Percentiles rank a stretch among this genome's conserved stretches.
These are phyloP conservation scores for Trichomycterus rosablanca DNA, from an alignment of 2,113 vertebrate genomes.

Conservation along the genomic window DNA sequence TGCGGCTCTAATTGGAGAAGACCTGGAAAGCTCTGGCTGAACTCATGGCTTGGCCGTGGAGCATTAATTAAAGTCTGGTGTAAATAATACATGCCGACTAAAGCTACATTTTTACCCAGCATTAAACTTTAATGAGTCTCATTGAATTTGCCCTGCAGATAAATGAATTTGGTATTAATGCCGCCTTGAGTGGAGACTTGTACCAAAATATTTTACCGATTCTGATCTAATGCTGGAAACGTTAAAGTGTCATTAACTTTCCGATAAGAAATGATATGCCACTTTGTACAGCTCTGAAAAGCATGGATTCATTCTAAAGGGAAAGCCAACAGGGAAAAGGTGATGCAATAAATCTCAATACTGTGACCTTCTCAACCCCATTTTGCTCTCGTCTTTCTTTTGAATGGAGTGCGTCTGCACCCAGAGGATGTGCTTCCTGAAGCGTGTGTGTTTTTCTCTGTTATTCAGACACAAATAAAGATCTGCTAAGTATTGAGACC, in stretches of 20 bases:
- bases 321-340: too few species aligned
- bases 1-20: constrained; percentile 58
- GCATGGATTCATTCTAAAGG: too few species aligned
- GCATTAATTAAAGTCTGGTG: constrained; percentile 61
- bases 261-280: constrained; percentile 3
- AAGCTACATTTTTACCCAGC: constrained; percentile 57
- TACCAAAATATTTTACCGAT: constrained; percentile 24
- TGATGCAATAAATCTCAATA: too few species aligned
- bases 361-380: too few species aligned
- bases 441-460: too few species aligned
- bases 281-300: too few species aligned
- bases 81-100: constrained; percentile 67
- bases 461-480: too few species aligned
- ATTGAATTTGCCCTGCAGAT: constrained; percentile 35
- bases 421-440: too few species aligned
- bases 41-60: constrained; percentile 37
- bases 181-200: constrained; percentile 19
- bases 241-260: constrained; percentile 19
- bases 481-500: too few species aligned
- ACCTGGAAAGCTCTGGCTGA: constrained; percentile 50
- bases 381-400: too few species aligned
- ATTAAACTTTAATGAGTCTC: constrained; percentile 55
- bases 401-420: too few species aligned
- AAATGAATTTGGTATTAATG: constrained; percentile 59
- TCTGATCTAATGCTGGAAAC: constrained; percentile 16